These are phyloP conservation scores for Formica exsecta DNA, from an alignment of 1,140 invertebrate species.

Conservation along the genomic window DNA sequence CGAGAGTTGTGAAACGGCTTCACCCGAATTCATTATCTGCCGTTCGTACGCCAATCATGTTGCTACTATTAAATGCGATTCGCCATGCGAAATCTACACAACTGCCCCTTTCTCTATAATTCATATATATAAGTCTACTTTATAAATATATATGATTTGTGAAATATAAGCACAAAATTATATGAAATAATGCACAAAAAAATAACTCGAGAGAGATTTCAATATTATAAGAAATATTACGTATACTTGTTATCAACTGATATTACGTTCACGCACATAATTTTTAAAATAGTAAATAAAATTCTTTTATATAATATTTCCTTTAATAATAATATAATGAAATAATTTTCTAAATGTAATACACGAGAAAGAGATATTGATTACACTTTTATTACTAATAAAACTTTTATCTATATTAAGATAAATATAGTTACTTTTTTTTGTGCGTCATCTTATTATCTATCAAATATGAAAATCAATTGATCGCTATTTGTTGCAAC, in stretches of 20 bases:
- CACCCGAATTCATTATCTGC: slow-evolving; percentile 46
- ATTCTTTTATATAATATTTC: not conserved
- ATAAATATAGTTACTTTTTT: too few species aligned
- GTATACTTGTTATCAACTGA: not conserved
- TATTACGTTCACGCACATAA: not conserved
- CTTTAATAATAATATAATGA: not conserved
- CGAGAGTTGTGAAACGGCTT: slow-evolving; percentile 49
- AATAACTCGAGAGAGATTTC: not conserved
- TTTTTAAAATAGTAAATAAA: slow-evolving; percentile 1
- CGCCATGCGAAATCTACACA: slow-evolving; percentile 24
- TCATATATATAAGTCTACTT: not conserved
- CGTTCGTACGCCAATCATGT: slow-evolving; percentile 45
- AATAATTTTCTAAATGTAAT: not conserved
- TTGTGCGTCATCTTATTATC: too few species aligned
- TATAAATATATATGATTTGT: slow-evolving; percentile 29
- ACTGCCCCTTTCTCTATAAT: not conserved
- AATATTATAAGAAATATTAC: not conserved
- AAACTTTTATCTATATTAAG: too few species aligned
- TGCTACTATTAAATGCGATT: slow-evolving; percentile 33
- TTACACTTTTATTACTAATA: not conserved
- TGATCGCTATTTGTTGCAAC: not conserved
- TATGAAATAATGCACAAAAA: not conserved
- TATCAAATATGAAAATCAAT: not conserved
- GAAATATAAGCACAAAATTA: not conserved
- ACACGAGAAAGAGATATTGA: not conserved